Evolutionary conservation across 2,113 vertebrate species (phyloP).

Genomic region (Petrocephalus zakoni): DNA sequence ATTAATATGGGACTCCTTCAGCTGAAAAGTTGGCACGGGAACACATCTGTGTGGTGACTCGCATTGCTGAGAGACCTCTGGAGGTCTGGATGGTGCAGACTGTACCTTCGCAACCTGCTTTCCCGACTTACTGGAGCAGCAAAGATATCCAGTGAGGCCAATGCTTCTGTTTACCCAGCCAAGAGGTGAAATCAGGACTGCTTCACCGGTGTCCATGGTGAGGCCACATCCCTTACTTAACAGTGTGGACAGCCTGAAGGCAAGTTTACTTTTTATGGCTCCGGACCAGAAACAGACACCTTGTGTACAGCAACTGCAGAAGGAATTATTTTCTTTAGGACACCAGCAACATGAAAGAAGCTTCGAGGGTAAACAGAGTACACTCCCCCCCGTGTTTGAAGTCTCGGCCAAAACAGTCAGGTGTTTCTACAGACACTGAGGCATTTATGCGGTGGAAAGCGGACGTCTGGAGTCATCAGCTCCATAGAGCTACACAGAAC

Average conservation of each 20-base stretch:
- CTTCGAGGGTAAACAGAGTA: conserved; percentile 33
- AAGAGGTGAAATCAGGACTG: not conserved
- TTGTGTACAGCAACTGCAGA: conserved; percentile 25
- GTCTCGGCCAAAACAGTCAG: conserved; percentile 53
- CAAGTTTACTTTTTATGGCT: conserved; percentile 9
- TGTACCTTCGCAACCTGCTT: not conserved
- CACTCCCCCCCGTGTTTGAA: conserved; percentile 45
- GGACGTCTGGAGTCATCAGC: conserved; percentile 50
- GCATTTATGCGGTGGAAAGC: conserved; percentile 50
- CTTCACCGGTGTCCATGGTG: not conserved
- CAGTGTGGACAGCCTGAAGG: not conserved
- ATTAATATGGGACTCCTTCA: not conserved
- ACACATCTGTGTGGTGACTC: not conserved
- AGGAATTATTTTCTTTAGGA: conserved; percentile 32
- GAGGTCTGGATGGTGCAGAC: not conserved
- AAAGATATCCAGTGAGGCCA: not conserved
- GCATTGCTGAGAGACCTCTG: not conserved
- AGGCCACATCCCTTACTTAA: not conserved
- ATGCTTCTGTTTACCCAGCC: not conserved
- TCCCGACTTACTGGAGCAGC: not conserved
- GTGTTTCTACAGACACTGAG: conserved; percentile 54
- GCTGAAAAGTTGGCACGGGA: too few relatives aligned
- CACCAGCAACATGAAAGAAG: conserved; percentile 44
- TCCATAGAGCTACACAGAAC: conserved; percentile 37
- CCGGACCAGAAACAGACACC: conserved; percentile 19